Evolutionary conservation across 2,888 invertebrate species (phyloP).

Genomic region (Chaetogeoica ovagalla): DNA sequence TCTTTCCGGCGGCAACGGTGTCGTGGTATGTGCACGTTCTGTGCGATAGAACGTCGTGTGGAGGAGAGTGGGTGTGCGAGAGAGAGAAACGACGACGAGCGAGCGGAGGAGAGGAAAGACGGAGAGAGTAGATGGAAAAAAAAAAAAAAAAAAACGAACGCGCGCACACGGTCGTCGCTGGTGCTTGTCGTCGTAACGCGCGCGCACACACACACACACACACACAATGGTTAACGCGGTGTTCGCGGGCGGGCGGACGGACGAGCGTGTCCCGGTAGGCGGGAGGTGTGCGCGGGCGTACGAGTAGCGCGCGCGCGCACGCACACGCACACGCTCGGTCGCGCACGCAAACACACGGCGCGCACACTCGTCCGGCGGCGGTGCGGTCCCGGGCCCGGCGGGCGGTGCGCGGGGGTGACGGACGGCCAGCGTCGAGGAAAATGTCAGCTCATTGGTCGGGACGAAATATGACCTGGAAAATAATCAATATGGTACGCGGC

Average conservation of each 20-base stretch:
- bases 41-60: constrained; percentile 2
- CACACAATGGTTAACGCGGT: neutral
- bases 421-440: constrained; percentile 41
- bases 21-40: constrained; percentile 11
- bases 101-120: neutral
- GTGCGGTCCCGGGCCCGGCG: too few species aligned
- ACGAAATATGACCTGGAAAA: constrained; percentile 53
- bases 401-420: constrained; percentile 15
- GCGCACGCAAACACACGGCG: neutral
- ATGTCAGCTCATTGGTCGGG: constrained; percentile 52
- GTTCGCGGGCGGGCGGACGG: too few species aligned
- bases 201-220: constrained; percentile 4
- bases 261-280: too few species aligned
- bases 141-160: neutral
- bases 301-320: neutral
- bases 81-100: neutral
- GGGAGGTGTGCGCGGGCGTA: too few species aligned
- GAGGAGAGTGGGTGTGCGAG: neutral
- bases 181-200: constrained; percentile 19
- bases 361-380: neutral
- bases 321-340: constrained; percentile 3
- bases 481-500: constrained; percentile 50
- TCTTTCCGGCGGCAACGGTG: neutral
- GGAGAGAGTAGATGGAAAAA: too few species aligned
- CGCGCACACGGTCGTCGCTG: neutral